Evolutionary conservation across 2,888 invertebrate species (phyloP), one percentile per base, ranked within the genome.

Genomic region (Habrosyne pyritoides): DNA sequence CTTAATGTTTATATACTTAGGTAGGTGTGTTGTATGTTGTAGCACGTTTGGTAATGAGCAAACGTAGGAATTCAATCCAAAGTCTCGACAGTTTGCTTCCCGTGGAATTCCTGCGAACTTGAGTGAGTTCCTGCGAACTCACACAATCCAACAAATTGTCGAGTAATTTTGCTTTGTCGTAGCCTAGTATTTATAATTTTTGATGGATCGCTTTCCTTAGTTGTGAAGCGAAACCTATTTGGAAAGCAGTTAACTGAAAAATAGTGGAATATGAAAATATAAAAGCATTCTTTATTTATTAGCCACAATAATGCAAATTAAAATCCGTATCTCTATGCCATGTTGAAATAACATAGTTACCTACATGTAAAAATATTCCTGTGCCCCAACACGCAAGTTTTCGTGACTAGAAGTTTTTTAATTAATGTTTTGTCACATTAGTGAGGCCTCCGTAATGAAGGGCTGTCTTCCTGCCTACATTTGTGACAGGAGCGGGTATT

Each of bases 371-470:
- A 67, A 66, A 56, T 51, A 59, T 52, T 58, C 57, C 59, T 53
- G 53, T 48, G 54, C 14, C 42, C 12, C 47, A 59, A 54, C 81
- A 82, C 79, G 82, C 81, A 53, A 81, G 50, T 58, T 78, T 53
- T 63, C 81, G 79, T 82, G 81, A 67, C 70, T 60, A 59, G 54
- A 53, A 57, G 53, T 63, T 63, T 69, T 75, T 73, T 75, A 79
- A 77, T 77, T 75, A 75, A 58, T 56, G 57, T 69, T 75, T 73
- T 74, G 77, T 77, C 73, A 74, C 75, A 79, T 78, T 74, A 69
- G 62, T 65, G 59, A 67, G 57, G 53, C 60, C 67, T 48, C 57
- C 48, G 59, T 76, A 79, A 79, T 75, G 71, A 79, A 73, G 71
- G 69, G 71, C 66, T 65, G 63, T 68, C 71, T 76, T 73, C 61